Evolutionary conservation across 2,797 vertebrate genomes (phyloP), one percentile per base, ranked within the genome.

Genomic region (Ptychobarbus kaznakovi): DNA sequence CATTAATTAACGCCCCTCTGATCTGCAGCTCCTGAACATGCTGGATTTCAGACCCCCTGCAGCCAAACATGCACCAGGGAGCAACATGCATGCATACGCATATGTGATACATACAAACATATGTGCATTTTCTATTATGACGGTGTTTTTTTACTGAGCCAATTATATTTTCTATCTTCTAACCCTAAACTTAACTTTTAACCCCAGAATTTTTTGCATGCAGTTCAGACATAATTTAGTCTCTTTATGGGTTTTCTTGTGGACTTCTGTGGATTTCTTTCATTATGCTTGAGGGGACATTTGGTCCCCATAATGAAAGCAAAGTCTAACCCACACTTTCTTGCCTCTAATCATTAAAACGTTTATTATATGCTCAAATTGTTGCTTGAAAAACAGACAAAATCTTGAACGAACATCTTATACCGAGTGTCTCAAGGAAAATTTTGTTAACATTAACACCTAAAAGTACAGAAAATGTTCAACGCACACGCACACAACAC

Each of bases 1-100:
- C n/a, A 46, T 80, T 88, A 86, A 90, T 90, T 87, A 81, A 74
- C 38, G 81, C 49, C 87, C 72, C 85, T 84, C 72, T 58, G 77
- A 79, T 88, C 86, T 74, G 28, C 42, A 42, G 49, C 56, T 81
- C 4, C 72, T 58, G 84, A 74, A 78, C 40, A 81, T 65, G 68
- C 77, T 85, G 78, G 42, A 76, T 58, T 49, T 42, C 1, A 69
- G 63, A 86, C 58, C 42, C 58, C 85, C 74, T 6, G 65, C 74
- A 61, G 86, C 15, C 79, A 66, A 76, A 82, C 38, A 82, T 58
- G 76, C 69, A 73, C 42, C 70, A 70, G 22, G 4, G 72, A 66
- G 65, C 42, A 75, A 40, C 9, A 76, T 40, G 58, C 73, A 66
- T 25, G 42, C 18, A 35, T 22, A 68, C 78, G 8, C 44, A 68